Evolutionary conservation across 2,113 vertebrate species (phyloP).

Genomic region (Damaliscus lunatus): DNA sequence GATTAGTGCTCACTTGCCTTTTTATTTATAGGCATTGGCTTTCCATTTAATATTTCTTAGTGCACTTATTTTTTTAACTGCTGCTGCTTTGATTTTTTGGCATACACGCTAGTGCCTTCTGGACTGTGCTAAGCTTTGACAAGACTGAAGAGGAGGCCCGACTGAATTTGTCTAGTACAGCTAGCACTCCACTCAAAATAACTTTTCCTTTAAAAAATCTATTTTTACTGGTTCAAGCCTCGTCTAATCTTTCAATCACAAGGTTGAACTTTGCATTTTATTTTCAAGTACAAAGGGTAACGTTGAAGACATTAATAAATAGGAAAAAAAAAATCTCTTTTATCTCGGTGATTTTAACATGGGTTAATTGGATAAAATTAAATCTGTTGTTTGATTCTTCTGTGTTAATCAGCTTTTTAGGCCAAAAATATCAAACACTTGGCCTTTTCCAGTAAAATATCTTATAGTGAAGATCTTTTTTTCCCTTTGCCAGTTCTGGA

Average conservation of each 20-base stretch:
- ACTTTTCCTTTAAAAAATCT: constrained; percentile 76
- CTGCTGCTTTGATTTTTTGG: constrained; percentile 80
- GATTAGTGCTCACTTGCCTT: constrained; percentile 69
- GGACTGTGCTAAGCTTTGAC: constrained; percentile 84
- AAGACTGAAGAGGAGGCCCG: constrained; percentile 81
- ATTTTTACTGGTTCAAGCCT: constrained; percentile 80
- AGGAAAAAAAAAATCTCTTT: constrained; percentile 34
- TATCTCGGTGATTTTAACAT: constrained; percentile 61
- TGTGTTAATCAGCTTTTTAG: constrained; percentile 50
- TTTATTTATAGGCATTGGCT: constrained; percentile 77
- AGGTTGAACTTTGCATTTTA: constrained; percentile 76
- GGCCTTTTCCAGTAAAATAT: constrained; percentile 67
- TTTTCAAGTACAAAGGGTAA: constrained; percentile 73
- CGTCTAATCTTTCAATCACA: constrained; percentile 80
- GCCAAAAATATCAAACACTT: constrained; percentile 71
- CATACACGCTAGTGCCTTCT: constrained; percentile 78
- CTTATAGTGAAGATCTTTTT: constrained; percentile 53
- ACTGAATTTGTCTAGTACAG: constrained; percentile 82
- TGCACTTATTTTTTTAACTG: constrained; percentile 76
- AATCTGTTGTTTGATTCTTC: constrained; percentile 64
- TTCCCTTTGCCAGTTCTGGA: constrained; percentile 46
- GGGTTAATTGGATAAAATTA: constrained; percentile 74
- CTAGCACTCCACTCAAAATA: constrained; percentile 82
- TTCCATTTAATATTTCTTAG: constrained; percentile 79
- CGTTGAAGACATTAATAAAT: constrained; percentile 65